These are phyloP conservation scores for Argentina silus DNA, from an alignment of 2,797 vertebrate species.

Conservation along the genomic window DNA sequence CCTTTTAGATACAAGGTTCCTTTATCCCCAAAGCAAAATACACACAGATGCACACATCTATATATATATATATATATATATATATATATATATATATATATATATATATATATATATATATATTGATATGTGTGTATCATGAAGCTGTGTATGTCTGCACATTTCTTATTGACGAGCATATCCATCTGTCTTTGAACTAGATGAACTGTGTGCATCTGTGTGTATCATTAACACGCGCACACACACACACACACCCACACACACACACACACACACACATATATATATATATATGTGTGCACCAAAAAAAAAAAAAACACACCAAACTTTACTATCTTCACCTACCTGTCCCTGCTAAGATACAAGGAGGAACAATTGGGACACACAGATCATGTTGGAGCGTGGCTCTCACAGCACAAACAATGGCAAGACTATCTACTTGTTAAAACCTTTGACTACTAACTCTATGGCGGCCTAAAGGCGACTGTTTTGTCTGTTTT, in stretches of 20 bases:
- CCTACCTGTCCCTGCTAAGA: conserved; percentile 49
- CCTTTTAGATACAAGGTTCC: conserved; percentile 62
- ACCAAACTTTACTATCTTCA: neutral
- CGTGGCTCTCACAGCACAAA: conserved; percentile 60
- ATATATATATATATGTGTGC: too few relatives aligned
- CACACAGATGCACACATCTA: conserved; percentile 44
- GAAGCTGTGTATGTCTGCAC: too few relatives aligned
- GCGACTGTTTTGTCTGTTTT: conserved; percentile 59
- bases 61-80: neutral
- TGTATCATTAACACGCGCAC: too few relatives aligned
- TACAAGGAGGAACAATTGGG: conserved; percentile 42
- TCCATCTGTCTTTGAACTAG: too few relatives aligned
- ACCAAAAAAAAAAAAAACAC: too few relatives aligned
- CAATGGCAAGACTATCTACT: conserved; percentile 35
- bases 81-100: neutral
- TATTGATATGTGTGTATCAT: too few relatives aligned
- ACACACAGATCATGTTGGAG: conserved; percentile 43
- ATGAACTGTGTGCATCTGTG: neutral
- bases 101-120: neutral
- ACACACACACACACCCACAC: too few relatives aligned
- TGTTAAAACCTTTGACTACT: conserved; percentile 47
- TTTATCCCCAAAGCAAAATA: conserved; percentile 61
- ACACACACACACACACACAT: conserved; percentile 17
- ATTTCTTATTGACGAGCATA: too few relatives aligned
- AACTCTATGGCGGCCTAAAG: conserved; percentile 55